Conservation (phyloP, 2,113 vertebrate genomes). For the Aix galericulata region DNA sequence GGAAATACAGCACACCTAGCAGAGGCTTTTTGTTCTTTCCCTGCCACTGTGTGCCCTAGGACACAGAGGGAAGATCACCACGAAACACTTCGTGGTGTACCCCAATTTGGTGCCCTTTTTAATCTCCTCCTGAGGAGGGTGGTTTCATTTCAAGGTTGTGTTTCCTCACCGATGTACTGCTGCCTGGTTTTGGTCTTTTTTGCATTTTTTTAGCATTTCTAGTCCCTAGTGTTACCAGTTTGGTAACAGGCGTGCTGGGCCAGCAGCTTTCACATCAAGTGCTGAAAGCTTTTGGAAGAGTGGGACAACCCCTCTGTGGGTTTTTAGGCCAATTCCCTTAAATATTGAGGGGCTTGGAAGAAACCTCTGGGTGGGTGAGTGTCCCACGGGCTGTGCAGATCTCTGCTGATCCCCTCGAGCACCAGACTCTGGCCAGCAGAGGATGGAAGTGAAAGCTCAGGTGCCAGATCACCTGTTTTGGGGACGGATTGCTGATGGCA, state of each 20-base stretch:
- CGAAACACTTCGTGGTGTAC: fast-evolving
- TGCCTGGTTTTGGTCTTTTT: not conserved
- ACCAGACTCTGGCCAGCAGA: not conserved
- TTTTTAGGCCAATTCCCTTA: not conserved
- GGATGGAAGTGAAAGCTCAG: fast-evolving
- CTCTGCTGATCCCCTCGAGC: not conserved
- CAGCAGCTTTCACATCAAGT: not conserved
- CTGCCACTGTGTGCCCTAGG: not conserved
- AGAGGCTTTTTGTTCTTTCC: not conserved
- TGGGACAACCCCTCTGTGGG: fast-evolving
- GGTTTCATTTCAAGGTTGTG: not conserved
- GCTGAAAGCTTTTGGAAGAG: not conserved
- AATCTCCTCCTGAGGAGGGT: not conserved
- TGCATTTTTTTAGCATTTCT: not conserved
- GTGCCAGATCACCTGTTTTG: not conserved
- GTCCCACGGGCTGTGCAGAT: not conserved
- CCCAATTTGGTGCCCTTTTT: not conserved
- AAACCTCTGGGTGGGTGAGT: not conserved
- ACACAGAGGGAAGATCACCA: not conserved
- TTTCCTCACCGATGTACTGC: not conserved
- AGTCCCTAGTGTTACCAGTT: not conserved
- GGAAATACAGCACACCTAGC: not conserved
- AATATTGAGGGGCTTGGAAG: not conserved
- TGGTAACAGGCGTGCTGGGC: not conserved
- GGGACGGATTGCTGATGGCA: not conserved